Evolutionary conservation across 1,140 invertebrate genomes (phyloP), one percentile per base, ranked within the genome.

Genomic region (Heliconius eleuchia): DNA sequence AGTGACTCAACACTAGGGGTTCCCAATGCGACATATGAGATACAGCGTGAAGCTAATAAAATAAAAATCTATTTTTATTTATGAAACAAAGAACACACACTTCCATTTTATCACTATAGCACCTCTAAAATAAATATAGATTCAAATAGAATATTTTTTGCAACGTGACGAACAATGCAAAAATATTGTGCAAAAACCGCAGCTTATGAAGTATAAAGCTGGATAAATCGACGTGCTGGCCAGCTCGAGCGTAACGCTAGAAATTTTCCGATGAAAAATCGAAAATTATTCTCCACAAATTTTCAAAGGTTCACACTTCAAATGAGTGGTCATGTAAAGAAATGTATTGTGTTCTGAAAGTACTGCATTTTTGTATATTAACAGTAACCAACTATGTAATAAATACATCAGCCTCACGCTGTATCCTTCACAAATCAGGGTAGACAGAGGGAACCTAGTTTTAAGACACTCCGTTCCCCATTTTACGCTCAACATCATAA

Each of bases 121-220:
- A 66, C n/a, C 27, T 27, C 60, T 66, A 66, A 66, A 66, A 66
- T 55, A 74, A 52, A 74, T 19, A 74, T 52, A 74, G 73, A 57
- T 57, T 19, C 52, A 72, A 75, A 75, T 75, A 37, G 52, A 39
- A 75, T 75, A 71, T 78, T 55, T 74, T 77, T 39, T 77, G 34
- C 76, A 66, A 60, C 13, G 34, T n/a, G 57, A 52, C 70, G 60
- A 80, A 72, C 60, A 75, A 37, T 39, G 30, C 52, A 39, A 13
- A 60, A 75, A 75, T 34, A 39, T 57, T 66, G 50, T 60, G 30
- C 16, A 52, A 37, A 79, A 70, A 71, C 34, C 42, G 71, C 72
- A 60, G 76, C 76, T 74, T 77, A 77, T 77, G 27, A 77, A 77
- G 79, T 77, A 52, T 80, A 50, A 77, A 75, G 75, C 60, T 39